Evolutionary conservation across 1,140 invertebrate species (phyloP).

Genomic region (Platorchestia sp.): DNA sequence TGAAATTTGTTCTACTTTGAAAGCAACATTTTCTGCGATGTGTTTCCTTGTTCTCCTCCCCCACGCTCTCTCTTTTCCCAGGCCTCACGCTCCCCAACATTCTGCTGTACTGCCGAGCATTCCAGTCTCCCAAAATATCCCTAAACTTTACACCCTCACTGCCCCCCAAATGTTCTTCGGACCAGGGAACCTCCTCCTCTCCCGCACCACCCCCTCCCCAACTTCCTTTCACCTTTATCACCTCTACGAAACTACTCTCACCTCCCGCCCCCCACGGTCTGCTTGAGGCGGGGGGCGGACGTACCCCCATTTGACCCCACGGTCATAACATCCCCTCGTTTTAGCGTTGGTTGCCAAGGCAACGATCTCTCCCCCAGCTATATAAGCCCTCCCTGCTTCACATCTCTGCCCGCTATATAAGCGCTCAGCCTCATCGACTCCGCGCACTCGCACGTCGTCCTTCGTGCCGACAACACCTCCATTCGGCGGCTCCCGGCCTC

Average conservation of each 20-base stretch:
- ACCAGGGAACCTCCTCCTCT: conserved; percentile 10
- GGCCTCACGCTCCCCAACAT: background rate
- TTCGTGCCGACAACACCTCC: conserved; percentile 29
- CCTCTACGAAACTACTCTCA: conserved; percentile 52
- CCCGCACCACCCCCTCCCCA: background rate
- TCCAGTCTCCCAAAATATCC: conserved; percentile 44
- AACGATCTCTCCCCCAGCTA: conserved; percentile 51
- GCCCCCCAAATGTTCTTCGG: conserved; percentile 53
- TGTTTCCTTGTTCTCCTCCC: background rate
- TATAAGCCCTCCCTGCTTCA: conserved; percentile 10
- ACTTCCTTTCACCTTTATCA: conserved; percentile 54
- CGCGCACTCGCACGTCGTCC: conserved; percentile 20
- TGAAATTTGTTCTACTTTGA: background rate
- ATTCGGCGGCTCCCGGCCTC: background rate
- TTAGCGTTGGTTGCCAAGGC: conserved; percentile 51
- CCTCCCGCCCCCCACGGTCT: background rate
- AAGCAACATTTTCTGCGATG: background rate
- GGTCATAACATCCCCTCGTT: conserved; percentile 49
- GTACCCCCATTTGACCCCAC: conserved; percentile 33
- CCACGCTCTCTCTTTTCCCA: background rate
- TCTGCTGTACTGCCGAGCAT: conserved; percentile 45
- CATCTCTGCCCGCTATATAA: conserved; percentile 32
- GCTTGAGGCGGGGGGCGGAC: background rate
- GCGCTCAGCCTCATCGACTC: conserved; percentile 48
- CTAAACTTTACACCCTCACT: conserved; percentile 49